Evolutionary conservation across 2,797 vertebrate genomes (phyloP), one percentile per base, ranked within the genome.

Genomic region (Gobionotothen gibberifrons): DNA sequence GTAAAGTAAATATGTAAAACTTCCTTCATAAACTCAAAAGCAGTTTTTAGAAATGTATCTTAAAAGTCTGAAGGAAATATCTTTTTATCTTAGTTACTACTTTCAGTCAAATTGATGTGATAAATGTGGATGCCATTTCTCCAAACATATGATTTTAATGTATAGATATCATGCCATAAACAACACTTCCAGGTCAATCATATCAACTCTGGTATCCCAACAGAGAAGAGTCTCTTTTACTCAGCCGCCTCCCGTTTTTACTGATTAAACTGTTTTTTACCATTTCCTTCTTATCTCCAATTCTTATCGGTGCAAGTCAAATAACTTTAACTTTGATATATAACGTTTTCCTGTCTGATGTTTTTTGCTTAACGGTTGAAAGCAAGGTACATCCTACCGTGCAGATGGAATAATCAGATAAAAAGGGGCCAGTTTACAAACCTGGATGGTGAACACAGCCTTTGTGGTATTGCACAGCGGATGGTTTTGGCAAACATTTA

Each of bases 231-330:
- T 83, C 58, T 79, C 51, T 72, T 85, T 81, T 73, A 79, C 69
- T 85, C 76, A 79, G 68, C 66, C 49, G 9, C 79, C 46, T 85
- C 72, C 77, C 76, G 79, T 90, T 89, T 91, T 85, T 90, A 88
- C 83, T 73, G 78, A 91, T 89, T 85, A 90, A 90, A 89, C 73
- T 64, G 81, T 92, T 91, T 92, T 90, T 54, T 90, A 92, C 76
- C 78, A 90, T 77, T 85, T 70, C 19, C 29, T 72, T 75, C 53
- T 49, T 39, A 72, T 47, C 78, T 77, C 58, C 48, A 4, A 2
- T 68, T 79, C 44, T 42, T 49, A 60, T 64, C 3, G 13, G 32
- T 74, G 49, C 48, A 32, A 32, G 32, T 32, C 57, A 5, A 32
- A 32, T 32, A 32, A 32, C 29, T 22, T 26, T 3, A 68, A 57